A percentile compares a stretch with the other conserved stretches of the same genome.
Evolutionary conservation across 1,140 invertebrate genomes (phyloP).

Genomic region (Drosophila burlai): DNA sequence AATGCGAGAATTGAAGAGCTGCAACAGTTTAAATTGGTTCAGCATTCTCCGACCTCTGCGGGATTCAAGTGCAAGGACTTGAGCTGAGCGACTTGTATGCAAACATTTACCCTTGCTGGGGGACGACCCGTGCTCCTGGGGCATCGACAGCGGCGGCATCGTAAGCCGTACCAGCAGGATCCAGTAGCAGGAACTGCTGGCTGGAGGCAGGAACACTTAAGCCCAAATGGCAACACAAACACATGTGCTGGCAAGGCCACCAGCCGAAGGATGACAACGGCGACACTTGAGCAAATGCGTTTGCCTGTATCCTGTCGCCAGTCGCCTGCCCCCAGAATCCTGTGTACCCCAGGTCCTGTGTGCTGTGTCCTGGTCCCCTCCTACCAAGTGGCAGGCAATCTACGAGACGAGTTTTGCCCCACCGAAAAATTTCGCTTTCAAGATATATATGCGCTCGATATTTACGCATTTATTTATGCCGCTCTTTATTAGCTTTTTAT

Average conservation of each 20-base stretch:
- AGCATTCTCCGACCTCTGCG: constrained; percentile 10
- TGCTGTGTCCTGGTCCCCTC: constrained; percentile 7
- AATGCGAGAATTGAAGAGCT: background rate
- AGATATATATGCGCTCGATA: constrained; percentile 55
- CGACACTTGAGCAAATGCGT: constrained; percentile 45
- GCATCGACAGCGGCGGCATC: constrained; percentile 8
- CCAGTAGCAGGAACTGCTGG: constrained; percentile 13
- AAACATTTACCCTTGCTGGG: constrained; percentile 37
- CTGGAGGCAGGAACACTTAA: constrained; percentile 45
- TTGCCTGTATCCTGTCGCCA: constrained; percentile 11
- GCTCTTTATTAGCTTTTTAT: constrained; percentile 82
- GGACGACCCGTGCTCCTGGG: background rate
- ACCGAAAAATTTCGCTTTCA: constrained; percentile 9
- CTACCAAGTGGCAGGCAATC: constrained; percentile 49
- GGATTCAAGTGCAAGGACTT: constrained; percentile 53
- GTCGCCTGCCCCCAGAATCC: background rate
- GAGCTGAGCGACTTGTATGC: constrained; percentile 37
- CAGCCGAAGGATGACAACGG: constrained; percentile 30
- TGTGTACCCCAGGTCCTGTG: background rate
- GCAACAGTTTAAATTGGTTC: constrained; percentile 14
- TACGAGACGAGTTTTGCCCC: constrained; percentile 19
- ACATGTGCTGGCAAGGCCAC: constrained; percentile 50
- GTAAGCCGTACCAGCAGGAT: constrained; percentile 25
- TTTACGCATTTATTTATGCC: constrained; percentile 78
- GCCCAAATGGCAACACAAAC: constrained; percentile 60